A percentile compares a stretch with the other conserved stretches of the same genome.
Conservation (phyloP, 2,797 vertebrate species). For the Phoxinus dragarum region DNA sequence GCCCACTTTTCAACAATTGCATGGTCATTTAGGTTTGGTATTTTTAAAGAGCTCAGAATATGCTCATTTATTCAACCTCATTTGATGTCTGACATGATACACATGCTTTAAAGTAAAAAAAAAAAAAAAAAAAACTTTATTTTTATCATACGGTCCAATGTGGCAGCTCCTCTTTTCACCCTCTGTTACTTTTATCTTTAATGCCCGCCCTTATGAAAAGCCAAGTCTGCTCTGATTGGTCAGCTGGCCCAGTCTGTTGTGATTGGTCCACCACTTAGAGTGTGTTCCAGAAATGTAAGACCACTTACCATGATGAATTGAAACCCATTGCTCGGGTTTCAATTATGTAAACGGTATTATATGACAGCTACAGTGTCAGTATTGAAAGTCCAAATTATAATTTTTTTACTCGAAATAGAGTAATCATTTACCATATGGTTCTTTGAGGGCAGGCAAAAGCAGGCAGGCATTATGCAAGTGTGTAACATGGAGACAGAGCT, state of each 20-base stretch:
- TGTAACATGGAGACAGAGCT: too few species aligned
- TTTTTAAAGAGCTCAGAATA: background rate
- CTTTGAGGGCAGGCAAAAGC: too few species aligned
- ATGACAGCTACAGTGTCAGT: too few species aligned
- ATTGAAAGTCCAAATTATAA: too few species aligned
- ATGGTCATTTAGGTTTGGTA: background rate
- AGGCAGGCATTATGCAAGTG: too few species aligned
- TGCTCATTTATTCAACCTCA: background rate
- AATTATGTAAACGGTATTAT: too few species aligned
- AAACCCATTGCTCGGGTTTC: background rate
- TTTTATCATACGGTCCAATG: background rate
- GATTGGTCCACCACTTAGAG: background rate
- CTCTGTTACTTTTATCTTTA: background rate
- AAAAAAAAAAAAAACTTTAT: background rate
- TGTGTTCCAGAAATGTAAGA: background rate
- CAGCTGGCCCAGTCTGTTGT: background rate
- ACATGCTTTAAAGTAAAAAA: background rate
- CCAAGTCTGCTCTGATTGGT: too few species aligned
- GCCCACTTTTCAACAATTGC: background rate
- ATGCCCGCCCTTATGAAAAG: background rate
- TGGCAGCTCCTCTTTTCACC: background rate
- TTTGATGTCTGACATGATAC: background rate
- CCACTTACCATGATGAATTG: background rate
- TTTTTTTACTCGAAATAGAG: too few species aligned
- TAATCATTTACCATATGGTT: too few species aligned